These are phyloP conservation scores for Tolmerus cingulatus DNA, from an alignment of 2,888 invertebrate genomes.

Conservation along the genomic window DNA sequence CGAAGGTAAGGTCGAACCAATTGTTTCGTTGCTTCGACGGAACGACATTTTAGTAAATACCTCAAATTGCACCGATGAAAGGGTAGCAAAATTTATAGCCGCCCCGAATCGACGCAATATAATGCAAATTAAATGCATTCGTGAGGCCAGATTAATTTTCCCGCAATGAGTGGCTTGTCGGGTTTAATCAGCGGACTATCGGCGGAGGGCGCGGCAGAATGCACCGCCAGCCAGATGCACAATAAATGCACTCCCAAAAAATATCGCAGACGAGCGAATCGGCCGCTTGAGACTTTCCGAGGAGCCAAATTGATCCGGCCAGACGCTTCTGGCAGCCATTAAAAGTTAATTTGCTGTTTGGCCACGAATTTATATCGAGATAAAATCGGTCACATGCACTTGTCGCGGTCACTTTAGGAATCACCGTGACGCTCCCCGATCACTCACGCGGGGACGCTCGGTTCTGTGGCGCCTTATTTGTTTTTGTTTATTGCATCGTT, in stretches of 20 bases:
- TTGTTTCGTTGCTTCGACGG: background rate
- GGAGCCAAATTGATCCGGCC: background rate
- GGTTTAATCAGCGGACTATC: background rate
- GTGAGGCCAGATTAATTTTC: conserved; percentile 14
- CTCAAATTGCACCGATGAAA: background rate
- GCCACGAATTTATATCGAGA: background rate
- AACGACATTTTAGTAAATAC: background rate
- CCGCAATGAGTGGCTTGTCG: background rate
- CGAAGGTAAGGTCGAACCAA: background rate
- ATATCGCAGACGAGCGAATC: background rate
- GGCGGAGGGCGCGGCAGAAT: background rate
- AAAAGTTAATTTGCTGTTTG: conserved; percentile 17
- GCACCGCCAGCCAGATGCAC: background rate
- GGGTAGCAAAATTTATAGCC: background rate
- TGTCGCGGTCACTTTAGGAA: conserved; percentile 19
- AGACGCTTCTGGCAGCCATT: conserved; percentile 12
- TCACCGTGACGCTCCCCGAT: background rate
- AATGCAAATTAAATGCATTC: conserved; percentile 20
- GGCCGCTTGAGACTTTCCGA: background rate
- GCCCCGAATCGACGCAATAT: background rate
- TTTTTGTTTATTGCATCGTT: background rate
- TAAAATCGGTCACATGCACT: conserved; percentile 24
- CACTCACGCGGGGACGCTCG: background rate
- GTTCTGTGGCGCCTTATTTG: conserved; percentile 16
- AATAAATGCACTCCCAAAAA: background rate